phyloP scores from a whole-genome alignment of 1,140 invertebrate genomes.

The Drosophila erecta region DNA sequence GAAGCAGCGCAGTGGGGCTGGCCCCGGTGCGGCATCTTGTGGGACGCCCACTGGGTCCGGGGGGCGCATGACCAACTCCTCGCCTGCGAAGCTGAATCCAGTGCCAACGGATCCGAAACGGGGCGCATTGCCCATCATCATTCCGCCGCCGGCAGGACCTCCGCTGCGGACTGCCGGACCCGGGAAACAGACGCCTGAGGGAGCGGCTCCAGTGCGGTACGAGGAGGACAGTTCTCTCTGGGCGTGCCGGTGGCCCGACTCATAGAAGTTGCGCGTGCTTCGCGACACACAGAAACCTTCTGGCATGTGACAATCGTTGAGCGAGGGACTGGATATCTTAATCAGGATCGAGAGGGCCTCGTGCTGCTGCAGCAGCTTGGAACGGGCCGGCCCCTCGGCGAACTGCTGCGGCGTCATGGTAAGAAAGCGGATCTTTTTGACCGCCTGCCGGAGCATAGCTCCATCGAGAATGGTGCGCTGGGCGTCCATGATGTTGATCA shows the following conservation, averaged over 20 bases:
- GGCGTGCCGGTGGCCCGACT: constrained; percentile 59
- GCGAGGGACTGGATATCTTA: constrained; percentile 90
- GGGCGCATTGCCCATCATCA: constrained; percentile 38
- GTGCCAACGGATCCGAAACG: constrained; percentile 21
- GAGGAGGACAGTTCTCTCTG: constrained; percentile 64
- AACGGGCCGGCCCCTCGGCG: constrained; percentile 90
- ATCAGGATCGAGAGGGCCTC: constrained; percentile 93
- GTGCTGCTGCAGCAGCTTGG: constrained; percentile 89
- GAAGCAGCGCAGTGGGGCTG: constrained; percentile 26
- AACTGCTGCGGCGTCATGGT: constrained; percentile 92
- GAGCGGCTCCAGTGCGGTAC: constrained; percentile 40
- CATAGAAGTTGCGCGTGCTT: constrained; percentile 69
- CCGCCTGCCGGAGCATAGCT: constrained; percentile 84
- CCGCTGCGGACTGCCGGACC: constrained; percentile 16
- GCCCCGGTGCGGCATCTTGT: constrained; percentile 1
- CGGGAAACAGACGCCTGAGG: constrained; percentile 11
- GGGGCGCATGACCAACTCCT: constrained; percentile 33
- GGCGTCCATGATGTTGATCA: constrained; percentile 73
- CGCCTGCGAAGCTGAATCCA: constrained; percentile 15
- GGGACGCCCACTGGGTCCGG: constrained; percentile 20
- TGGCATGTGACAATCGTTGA: constrained; percentile 88
- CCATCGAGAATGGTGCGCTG: constrained; percentile 73
- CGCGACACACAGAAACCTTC: constrained; percentile 87
- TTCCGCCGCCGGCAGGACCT: constrained; percentile 15
- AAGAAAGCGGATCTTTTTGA: constrained; percentile 90